These are phyloP conservation scores for Drosophila kurseongensis DNA, from an alignment of 1,140 invertebrate species.

Conservation along the genomic window DNA sequence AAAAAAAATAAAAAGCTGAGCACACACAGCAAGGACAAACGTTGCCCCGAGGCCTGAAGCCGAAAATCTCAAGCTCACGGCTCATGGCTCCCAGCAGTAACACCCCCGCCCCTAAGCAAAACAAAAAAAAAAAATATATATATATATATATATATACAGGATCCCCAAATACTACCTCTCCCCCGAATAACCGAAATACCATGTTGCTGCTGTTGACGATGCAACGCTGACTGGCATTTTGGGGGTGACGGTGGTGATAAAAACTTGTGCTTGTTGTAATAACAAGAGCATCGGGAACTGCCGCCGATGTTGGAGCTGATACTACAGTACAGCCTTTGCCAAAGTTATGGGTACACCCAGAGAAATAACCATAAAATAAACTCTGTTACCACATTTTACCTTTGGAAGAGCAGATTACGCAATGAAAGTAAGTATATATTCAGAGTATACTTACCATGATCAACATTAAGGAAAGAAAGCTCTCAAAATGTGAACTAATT, in stretches of 20 bases:
- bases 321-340: conserved; percentile 7
- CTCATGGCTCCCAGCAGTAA: conserved; percentile 32
- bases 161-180: neutral
- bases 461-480: no score
- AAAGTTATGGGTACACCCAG: neutral
- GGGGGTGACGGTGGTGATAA: conserved; percentile 77
- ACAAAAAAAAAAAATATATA: neutral
- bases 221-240: conserved; percentile 79
- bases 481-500: no score
- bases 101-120: conserved; percentile 1
- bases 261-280: conserved; percentile 80
- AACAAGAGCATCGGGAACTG: conserved; percentile 67
- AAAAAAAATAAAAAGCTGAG: conserved; percentile 41
- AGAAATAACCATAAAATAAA: no score
- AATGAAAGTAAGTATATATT: no score
- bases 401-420: no score
- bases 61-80: conserved; percentile 37
- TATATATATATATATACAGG: neutral
- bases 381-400: neutral
- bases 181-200: neutral
- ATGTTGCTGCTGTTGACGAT: conserved; percentile 61
- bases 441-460: no score
- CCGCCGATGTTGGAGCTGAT: conserved; percentile 20
- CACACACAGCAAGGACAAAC: conserved; percentile 68
- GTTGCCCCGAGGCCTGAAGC: conserved; percentile 25